A percentile compares a stretch with the other conserved stretches of the same genome.
Conservation (phyloP, 2,113 vertebrate genomes). For the Rhombomys opimus region DNA sequence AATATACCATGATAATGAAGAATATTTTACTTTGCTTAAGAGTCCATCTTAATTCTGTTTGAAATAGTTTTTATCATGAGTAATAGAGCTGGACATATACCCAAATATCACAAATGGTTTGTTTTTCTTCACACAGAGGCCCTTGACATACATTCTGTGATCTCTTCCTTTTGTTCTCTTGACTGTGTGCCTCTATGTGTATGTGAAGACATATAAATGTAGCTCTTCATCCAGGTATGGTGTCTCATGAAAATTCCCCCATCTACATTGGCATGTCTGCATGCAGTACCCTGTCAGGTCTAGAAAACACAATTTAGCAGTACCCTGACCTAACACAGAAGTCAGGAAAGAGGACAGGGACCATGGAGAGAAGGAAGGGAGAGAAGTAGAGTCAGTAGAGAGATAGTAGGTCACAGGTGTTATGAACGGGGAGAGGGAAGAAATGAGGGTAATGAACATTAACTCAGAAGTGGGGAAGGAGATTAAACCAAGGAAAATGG, state of each 20-base stretch:
- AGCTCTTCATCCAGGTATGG: not conserved
- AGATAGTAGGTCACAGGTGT: not conserved
- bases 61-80: conserved; percentile 53
- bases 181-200: conserved; percentile 11
- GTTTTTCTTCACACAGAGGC: conserved; percentile 18
- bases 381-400: not conserved
- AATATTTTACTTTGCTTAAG: conserved; percentile 54
- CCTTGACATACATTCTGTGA: conserved; percentile 34
- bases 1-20: conserved; percentile 42
- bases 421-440: not conserved
- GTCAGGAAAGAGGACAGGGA: not conserved
- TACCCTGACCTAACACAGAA: not conserved
- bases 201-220: not conserved
- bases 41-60: conserved; percentile 62
- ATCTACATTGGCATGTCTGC: not conserved
- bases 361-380: not conserved
- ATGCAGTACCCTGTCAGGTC: not conserved
- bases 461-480: too few species aligned
- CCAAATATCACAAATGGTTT: conserved; percentile 43
- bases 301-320: not conserved
- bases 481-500: not conserved
- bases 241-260: not conserved
- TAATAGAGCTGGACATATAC: conserved; percentile 44
- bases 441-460: not conserved
- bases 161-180: not conserved